Base-by-base conservation (phyloP, 2,797 vertebrate genomes). In the Myripristis murdjan region DNA sequence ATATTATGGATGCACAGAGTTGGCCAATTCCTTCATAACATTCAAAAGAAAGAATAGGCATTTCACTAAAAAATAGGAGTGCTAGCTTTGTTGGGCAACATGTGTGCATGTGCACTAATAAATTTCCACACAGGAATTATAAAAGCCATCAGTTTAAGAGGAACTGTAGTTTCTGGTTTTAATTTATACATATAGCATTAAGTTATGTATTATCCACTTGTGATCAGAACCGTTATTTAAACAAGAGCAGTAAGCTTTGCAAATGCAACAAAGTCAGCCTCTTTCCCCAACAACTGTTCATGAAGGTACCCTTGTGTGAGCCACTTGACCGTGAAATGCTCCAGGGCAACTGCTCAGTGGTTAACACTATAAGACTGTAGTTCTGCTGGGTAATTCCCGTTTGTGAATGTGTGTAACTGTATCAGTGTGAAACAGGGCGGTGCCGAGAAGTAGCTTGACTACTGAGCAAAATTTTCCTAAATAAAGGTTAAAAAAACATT, bases 271-370 rank as follows among this genome's bases (percentile, higher is more conserved):
- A 52, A 70, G 41, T 24, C 37, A 15, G 33, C 31, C 14, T 16
- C 33, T 23, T 43, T 6, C 28, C 61, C 35, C 37, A 78, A 64
- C 75, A 75, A 37, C 70, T 49, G 37, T 60, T n/a, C 43, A 75
- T 82, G 68, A 87, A 87, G 58, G 74, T 69, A 31, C 26, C 61
- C 75, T 82, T 84, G 59, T 85, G 51, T 81, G 73, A 57, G 64
- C 28, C 46, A 26, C 5, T 6, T 8, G 33, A 53, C 8, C 62
- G 35, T 60, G 20, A 26, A 70, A 2, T 44, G 47, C 59, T 62
- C 8, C 26, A 18, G 18, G 16, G 28, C 26, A 52, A 57, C 39
- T 48, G 56, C 63, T 82, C 46, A 64, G 73, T 70, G 64, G 70
- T 72, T 46, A 59, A 8, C 51, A 33, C 58, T 35, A 60, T 47